Percentiles rank a stretch among this genome's conserved stretches.
Conservation (phyloP, 2,797 vertebrate genomes). For the Hoplostethus atlanticus region DNA sequence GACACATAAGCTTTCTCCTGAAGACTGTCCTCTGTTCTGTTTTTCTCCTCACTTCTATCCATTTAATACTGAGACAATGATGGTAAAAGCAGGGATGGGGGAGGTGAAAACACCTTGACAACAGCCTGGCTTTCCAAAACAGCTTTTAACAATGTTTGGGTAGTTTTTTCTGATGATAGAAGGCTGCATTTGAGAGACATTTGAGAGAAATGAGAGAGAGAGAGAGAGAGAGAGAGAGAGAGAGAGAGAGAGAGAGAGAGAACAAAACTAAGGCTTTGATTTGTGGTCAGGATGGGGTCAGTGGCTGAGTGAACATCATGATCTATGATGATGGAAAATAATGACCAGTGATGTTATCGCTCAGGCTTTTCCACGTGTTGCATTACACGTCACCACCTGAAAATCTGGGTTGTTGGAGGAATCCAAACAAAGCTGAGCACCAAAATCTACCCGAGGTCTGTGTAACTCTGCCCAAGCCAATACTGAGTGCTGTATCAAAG, state of each 20-base stretch:
- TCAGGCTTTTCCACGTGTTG: not conserved
- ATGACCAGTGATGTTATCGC: not conserved
- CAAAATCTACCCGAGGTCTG: not conserved
- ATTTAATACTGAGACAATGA: conserved; percentile 41
- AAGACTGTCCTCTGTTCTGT: not conserved
- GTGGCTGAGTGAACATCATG: conserved; percentile 16
- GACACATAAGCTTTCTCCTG: conserved; percentile 24
- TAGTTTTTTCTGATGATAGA: conserved; percentile 24
- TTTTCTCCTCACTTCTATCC: conserved; percentile 37
- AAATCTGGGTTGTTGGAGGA: not conserved
- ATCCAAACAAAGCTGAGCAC: not conserved
- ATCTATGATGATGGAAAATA: conserved; percentile 10
- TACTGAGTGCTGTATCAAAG: conserved; percentile 1
- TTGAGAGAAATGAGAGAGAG: not conserved
- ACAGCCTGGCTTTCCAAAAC: conserved; percentile 17
- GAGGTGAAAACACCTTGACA: not conserved
- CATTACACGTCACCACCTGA: not conserved
- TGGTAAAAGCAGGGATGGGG: conserved; percentile 14
- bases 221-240: conserved; percentile 1
- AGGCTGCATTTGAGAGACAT: conserved; percentile 18
- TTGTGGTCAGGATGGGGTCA: conserved; percentile 18
- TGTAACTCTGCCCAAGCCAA: not conserved
- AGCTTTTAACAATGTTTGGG: not conserved
- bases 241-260: not conserved
- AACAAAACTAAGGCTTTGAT: not conserved